Evolutionary conservation across 35 echinoderm and acorn worm genomes (phyloP), one percentile per base, ranked within the genome.

Genomic region (Heliocidaris tuberculata): DNA sequence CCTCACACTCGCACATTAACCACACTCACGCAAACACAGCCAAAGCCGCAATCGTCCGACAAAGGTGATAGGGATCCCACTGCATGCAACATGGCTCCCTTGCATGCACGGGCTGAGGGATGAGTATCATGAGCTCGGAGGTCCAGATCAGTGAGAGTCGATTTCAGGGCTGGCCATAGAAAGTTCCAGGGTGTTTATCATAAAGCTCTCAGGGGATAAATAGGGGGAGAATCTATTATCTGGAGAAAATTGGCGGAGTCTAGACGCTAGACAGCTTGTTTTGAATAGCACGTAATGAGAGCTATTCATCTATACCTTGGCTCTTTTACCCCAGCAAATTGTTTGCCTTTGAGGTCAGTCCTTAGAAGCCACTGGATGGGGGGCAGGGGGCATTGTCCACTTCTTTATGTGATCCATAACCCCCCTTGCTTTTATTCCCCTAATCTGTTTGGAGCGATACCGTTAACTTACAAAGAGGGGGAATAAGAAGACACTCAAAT

Each of bases 301-400:
- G 29, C 91, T 59, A 93, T 93, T 93, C 91, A 93, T 49, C 47
- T 15, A 13, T 48, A 31, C 91, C 50, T 59, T 48, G 50, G 91
- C 49, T 59, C 91, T 59, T 59, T 93, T 93, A 30, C 48, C 50
- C 29, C 50, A 52, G 91, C 91, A 93, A 93, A 93, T 93, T 93
- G 91, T 93, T 93, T 93, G 91, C 49, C 48, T 93, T 93, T 93
- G 91, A 93, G 91, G 91, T 93, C 91, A 93, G 91, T 93, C 16
- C 91, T 59, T 49, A 52, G 47, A 24, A 50, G 48, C 48, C 31
- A 59, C 91, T 93, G 91, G 91, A 93, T 27, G 30, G 87, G 86
- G 47, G 31, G 87, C 27, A 48, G 9, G 87, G 31, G 87, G 47
- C 31, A 93, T 93, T 93, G 91, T 93, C 91, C 87, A 47, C 31